Evolutionary conservation across 2,113 vertebrate genomes (phyloP).

Genomic region (Siniperca knerii): DNA sequence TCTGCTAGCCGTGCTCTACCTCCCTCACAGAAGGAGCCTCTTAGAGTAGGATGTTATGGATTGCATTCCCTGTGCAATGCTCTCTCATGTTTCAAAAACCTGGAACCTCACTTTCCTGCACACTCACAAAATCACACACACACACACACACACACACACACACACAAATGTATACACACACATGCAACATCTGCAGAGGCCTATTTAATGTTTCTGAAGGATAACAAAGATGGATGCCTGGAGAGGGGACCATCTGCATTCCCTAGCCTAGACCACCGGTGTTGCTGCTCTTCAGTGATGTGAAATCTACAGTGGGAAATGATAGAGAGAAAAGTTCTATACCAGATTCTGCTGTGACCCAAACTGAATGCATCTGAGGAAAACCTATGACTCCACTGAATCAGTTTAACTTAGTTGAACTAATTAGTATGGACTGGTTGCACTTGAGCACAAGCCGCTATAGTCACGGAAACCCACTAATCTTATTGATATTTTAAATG

Average conservation of each 20-base stretch:
- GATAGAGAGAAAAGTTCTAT: conserved; percentile 9
- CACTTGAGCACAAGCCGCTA: conserved; percentile 18
- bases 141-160: conserved; percentile 6
- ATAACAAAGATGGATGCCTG: conserved; percentile 46
- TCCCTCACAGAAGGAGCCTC: conserved; percentile 33
- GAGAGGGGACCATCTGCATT: conserved; percentile 51
- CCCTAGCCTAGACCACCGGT: conserved; percentile 43
- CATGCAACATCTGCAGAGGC: conserved; percentile 34
- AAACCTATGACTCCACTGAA: conserved; percentile 31
- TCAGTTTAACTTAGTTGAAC: conserved; percentile 44
- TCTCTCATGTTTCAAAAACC: conserved; percentile 53
- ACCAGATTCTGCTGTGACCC: conserved; percentile 21
- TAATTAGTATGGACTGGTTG: conserved; percentile 52
- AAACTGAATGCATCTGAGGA: conserved; percentile 6
- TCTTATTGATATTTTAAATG: conserved; percentile 58
- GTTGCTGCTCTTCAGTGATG: conserved; percentile 30
- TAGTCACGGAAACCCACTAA: conserved; percentile 52
- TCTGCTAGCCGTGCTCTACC: conserved; percentile 18
- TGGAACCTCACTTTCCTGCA: conserved; percentile 39
- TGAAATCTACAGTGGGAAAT: conserved; percentile 40
- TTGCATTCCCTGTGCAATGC: conserved; percentile 44
- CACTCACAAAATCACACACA: not conserved
- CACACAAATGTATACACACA: not conserved
- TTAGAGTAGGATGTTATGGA: conserved; percentile 68
- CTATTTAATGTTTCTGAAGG: conserved; percentile 58